Percentiles rank a stretch among this genome's conserved stretches.
phyloP scores from a whole-genome alignment of 2,888 invertebrate species.

The Yponomeuta plumbellus region DNA sequence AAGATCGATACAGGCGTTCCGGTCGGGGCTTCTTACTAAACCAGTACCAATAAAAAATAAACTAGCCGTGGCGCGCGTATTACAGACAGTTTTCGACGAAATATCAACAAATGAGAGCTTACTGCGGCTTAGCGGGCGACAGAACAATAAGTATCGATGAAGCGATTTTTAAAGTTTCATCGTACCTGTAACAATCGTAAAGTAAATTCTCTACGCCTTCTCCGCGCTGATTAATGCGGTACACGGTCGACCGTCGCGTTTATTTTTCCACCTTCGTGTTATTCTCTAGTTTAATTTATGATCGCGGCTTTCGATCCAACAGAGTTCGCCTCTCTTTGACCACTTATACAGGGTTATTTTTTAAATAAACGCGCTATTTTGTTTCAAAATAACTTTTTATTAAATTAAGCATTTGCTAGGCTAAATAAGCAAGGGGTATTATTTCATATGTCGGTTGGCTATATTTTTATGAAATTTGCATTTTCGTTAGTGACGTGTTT shows the following conservation, averaged over 20 bases:
- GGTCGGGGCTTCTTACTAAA: conserved; percentile 69
- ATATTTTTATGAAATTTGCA: too few relatives aligned
- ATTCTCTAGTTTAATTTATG: conserved; percentile 69
- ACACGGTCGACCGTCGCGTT: conserved; percentile 64
- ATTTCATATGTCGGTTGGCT: too few relatives aligned
- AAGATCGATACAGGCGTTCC: conserved; percentile 70
- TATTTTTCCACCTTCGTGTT: conserved; percentile 62
- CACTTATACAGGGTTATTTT: not conserved
- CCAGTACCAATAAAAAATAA: conserved; percentile 74
- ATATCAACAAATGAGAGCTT: conserved; percentile 62
- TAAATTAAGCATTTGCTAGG: too few relatives aligned
- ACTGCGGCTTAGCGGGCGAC: conserved; percentile 40
- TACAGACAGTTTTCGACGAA: conserved; percentile 66
- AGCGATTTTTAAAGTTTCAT: conserved; percentile 75
- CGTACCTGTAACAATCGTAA: conserved; percentile 73
- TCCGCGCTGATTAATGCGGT: conserved; percentile 74
- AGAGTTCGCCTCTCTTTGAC: not conserved
- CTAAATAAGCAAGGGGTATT: too few relatives aligned
- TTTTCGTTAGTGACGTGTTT: too few relatives aligned
- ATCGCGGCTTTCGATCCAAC: conserved; percentile 28
- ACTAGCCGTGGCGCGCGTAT: conserved; percentile 62
- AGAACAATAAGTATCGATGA: conserved; percentile 70
- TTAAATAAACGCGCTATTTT: too few relatives aligned
- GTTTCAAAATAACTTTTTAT: too few relatives aligned
- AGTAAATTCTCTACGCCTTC: conserved; percentile 75